Conservation (phyloP, 53 echinoderm and acorn worm species). For the Glandiceps talaboti region DNA sequence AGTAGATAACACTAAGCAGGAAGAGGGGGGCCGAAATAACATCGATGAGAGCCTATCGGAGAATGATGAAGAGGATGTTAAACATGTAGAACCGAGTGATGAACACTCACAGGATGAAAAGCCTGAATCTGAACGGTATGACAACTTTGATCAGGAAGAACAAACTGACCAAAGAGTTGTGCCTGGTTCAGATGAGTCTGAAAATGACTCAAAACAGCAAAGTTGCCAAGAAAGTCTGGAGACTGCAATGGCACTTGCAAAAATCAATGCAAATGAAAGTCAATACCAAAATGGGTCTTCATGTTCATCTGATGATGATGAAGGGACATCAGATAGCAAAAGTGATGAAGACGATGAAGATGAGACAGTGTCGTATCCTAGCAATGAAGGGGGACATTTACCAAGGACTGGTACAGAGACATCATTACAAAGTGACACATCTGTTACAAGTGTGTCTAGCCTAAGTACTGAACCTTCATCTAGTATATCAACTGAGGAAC, state of each 20-base stretch:
- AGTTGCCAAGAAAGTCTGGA: not conserved
- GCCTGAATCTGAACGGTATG: not conserved
- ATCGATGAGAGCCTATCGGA: not conserved
- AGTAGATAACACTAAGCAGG: not conserved
- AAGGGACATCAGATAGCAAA: no score
- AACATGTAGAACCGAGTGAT: not conserved
- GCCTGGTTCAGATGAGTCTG: not conserved
- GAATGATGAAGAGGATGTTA: not conserved
- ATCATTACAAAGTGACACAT: not conserved
- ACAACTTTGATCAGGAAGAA: not conserved
- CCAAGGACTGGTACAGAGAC: not conserved
- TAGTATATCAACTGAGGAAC: conserved; percentile 43
- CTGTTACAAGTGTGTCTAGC: conserved; percentile 19
- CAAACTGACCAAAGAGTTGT: not conserved
- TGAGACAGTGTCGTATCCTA: not conserved
- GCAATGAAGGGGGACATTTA: not conserved
- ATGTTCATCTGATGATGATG: not conserved
- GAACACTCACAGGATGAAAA: not conserved
- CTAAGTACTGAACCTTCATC: conserved; percentile 83
- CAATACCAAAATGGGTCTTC: not conserved
- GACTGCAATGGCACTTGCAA: not conserved
- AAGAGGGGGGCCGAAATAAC: no score
- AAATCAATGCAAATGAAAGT: not conserved
- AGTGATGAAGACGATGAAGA: not conserved
- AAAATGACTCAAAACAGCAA: not conserved